Base-by-base conservation (phyloP, 2,888 invertebrate genomes). In the Andrena marginata region DNA sequence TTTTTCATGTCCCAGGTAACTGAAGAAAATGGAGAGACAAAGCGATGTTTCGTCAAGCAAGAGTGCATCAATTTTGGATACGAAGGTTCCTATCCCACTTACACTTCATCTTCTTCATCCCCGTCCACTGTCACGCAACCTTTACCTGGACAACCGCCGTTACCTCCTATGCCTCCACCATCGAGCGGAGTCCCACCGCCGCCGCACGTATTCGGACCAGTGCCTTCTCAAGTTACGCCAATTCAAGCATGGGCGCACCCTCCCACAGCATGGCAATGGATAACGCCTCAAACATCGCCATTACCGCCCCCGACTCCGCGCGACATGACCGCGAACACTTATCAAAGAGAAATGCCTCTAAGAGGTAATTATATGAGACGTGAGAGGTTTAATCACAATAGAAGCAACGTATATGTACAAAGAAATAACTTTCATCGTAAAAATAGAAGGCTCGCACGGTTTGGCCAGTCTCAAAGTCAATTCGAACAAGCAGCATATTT, bases 91-190 rank as follows among this genome's bases (percentile, higher is more conserved):
- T 94, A 92, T 74, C 83, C 91, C 0, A 86, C 88, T 73, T 93
- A 93, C 49, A 89, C 93, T 8, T 87, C 90, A 6, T 80, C 89
- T 2, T 85, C 89, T 6, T 76, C 91, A 2, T 79, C 91, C 0
- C 82, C 92, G 6, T 88, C 92, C 7, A 87, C 87, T 48, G 87
- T 90, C 5, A 91, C 91, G 62, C 93, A 93, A 74, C 94, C 94
- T 1, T 82, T 94, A 54, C 94, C 94, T 0, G 94, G 94, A 8
- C 94, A 94, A 77, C 94, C 94, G 13, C 94, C 94, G 0, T 84
- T 94, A 70, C 94, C 94, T 42, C 93, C 93, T 10, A 94, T 94
- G 94, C 94, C 94, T 42, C 94, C 94, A 4, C 94, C 94, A 7
- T 89, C 93, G 1, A 91, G 86, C 2, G 89, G 93, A 23, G 88